A percentile compares a stretch with the other conserved stretches of the same genome.
These are phyloP conservation scores for Hippocampus abdominalis DNA, from an alignment of 2,113 vertebrate genomes.

Conservation along the genomic window DNA sequence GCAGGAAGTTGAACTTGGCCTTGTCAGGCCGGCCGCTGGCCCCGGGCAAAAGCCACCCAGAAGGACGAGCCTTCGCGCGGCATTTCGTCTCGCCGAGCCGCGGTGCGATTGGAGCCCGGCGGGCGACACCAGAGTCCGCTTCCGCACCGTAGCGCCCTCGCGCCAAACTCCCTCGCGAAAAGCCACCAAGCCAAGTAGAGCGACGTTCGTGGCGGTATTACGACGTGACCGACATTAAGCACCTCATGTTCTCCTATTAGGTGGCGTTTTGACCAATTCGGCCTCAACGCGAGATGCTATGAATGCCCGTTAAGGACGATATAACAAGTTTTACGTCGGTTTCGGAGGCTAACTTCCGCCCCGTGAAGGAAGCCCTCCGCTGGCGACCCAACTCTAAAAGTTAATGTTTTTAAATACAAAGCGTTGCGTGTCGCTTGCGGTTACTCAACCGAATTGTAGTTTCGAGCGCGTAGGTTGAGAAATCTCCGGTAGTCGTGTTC, in stretches of 20 bases:
- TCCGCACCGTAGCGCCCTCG: neutral
- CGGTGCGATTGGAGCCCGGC: neutral
- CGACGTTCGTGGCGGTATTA: neutral
- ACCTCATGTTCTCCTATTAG: accelerated
- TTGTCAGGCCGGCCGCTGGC: constrained; percentile 19
- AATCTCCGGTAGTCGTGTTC: neutral
- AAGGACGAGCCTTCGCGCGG: neutral
- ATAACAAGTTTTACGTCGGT: constrained; percentile 10
- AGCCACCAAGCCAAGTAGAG: neutral
- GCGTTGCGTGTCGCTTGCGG: neutral
- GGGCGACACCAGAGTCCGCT: neutral
- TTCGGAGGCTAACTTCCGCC: constrained; percentile 33
- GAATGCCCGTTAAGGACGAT: neutral
- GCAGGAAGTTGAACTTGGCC: constrained; percentile 67
- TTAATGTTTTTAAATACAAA: neutral
- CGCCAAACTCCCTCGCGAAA: constrained; percentile 28
- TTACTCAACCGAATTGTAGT: constrained; percentile 24
- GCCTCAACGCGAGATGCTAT: neutral
- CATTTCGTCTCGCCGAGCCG: neutral
- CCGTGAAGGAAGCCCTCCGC: neutral
- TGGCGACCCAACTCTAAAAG: constrained; percentile 17
- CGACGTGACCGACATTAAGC: neutral
- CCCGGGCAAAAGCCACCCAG: neutral
- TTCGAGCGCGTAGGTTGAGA: neutral
- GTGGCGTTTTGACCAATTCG: constrained; percentile 13